These are phyloP conservation scores for Philereme vetulata DNA, from an alignment of 2,888 invertebrate genomes.

Conservation along the genomic window DNA sequence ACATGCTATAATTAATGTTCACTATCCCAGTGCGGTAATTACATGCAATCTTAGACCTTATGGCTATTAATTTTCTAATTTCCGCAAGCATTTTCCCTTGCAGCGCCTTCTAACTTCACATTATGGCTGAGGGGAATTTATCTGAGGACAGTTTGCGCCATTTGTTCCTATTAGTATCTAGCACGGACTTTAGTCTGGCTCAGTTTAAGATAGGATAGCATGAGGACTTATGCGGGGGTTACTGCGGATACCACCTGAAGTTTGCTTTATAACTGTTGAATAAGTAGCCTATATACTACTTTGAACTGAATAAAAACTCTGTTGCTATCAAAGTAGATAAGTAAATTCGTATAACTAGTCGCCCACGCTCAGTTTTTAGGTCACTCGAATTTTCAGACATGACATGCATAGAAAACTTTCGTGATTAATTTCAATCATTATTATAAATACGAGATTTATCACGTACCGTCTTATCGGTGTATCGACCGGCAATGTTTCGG, in stretches of 20 bases:
- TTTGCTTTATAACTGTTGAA: slow-evolving; percentile 12
- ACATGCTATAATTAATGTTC: slow-evolving; percentile 37
- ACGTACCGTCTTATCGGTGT: too few species aligned
- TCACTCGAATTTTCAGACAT: too few species aligned
- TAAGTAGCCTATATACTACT: not conserved
- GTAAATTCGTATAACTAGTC: too few species aligned
- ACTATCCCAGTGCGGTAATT: slow-evolving; percentile 36
- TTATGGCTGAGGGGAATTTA: slow-evolving; percentile 53
- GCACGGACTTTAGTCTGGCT: slow-evolving; percentile 27
- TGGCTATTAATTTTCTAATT: slow-evolving; percentile 40
- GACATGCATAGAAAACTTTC: too few species aligned
- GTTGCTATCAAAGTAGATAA: not conserved
- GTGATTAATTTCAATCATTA: too few species aligned
- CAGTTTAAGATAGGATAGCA: slow-evolving; percentile 12
- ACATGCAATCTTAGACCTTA: slow-evolving; percentile 42
- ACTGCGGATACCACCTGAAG: slow-evolving; percentile 16
- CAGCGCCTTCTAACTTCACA: slow-evolving; percentile 46
- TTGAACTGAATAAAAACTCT: not conserved
- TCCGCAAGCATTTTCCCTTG: slow-evolving; percentile 37
- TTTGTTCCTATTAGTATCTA: slow-evolving; percentile 53
- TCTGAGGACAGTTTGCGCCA: slow-evolving; percentile 46
- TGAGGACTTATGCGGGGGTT: slow-evolving; percentile 14
- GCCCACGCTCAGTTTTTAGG: too few species aligned
- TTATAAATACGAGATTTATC: too few species aligned
- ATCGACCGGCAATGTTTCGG: too few species aligned